A percentile compares a stretch with the other conserved stretches of the same genome.
phyloP scores from a whole-genome alignment of 2,888 invertebrate genomes.

The Keiferia lycopersicella region DNA sequence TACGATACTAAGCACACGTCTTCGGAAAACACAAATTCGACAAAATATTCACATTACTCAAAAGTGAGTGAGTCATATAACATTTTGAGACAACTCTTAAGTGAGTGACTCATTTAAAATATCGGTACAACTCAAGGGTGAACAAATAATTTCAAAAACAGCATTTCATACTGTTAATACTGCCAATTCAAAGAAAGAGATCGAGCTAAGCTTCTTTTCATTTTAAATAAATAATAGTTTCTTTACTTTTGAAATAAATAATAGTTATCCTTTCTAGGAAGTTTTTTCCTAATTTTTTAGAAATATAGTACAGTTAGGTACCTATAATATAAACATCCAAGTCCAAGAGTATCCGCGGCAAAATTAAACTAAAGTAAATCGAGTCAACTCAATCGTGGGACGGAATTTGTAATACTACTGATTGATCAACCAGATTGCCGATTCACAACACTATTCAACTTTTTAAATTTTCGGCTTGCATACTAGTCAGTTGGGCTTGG shows the following conservation, averaged over 20 bases:
- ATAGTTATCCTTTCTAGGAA: background rate
- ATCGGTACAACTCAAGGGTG: background rate
- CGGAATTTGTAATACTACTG: slow-evolving; percentile 1
- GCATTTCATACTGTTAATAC: background rate
- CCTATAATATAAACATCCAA: background rate
- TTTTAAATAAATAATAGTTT: background rate
- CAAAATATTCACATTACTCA: no score
- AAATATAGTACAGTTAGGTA: background rate
- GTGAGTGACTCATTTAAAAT: background rate
- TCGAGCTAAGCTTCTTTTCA: background rate
- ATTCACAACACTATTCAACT: background rate
- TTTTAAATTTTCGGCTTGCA: background rate
- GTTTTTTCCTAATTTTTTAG: background rate
- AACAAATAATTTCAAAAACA: background rate
- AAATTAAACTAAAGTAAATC: background rate
- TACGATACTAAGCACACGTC: background rate
- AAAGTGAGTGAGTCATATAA: no score
- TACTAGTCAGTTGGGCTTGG: background rate
- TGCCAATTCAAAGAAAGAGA: slow-evolving; percentile 13
- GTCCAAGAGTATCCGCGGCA: background rate
- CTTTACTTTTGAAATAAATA: background rate
- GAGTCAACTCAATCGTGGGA: background rate
- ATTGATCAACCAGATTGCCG: background rate
- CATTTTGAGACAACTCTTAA: no score
- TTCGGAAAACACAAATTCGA: background rate